Conservation (phyloP, 2,888 invertebrate species). For the Thereva unica region DNA sequence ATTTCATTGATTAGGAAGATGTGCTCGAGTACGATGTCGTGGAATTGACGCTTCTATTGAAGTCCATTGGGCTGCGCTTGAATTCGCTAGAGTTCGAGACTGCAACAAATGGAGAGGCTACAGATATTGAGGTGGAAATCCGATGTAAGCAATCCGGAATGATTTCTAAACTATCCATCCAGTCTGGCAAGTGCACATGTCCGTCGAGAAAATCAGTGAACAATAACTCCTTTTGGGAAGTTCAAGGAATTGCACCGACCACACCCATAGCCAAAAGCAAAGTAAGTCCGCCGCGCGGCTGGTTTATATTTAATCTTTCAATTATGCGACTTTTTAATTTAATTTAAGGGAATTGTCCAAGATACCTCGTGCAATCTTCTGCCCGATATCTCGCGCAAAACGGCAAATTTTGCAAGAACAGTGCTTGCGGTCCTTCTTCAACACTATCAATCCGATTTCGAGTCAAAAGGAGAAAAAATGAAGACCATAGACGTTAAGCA, state of each 20-base stretch:
- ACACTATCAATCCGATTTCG: constrained; percentile 37
- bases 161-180: constrained; percentile 35
- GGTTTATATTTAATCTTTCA: background rate
- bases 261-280: constrained; percentile 32
- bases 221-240: constrained; percentile 43
- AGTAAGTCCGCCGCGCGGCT: constrained; percentile 5
- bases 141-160: constrained; percentile 40
- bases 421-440: constrained; percentile 39
- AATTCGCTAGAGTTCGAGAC: constrained; percentile 40
- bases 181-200: constrained; percentile 39
- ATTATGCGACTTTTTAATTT: background rate
- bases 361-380: constrained; percentile 42
- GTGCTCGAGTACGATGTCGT: constrained; percentile 40
- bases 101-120: background rate
- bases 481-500: constrained; percentile 27
- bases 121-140: constrained; percentile 40
- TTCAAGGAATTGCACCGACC: constrained; percentile 40
- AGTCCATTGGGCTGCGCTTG: constrained; percentile 42
- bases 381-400: constrained; percentile 39
- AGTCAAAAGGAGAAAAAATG: constrained; percentile 17
- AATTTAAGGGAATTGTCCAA: constrained; percentile 37
- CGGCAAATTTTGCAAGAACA: constrained; percentile 37
- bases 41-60: constrained; percentile 40
- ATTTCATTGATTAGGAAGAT: constrained; percentile 28
- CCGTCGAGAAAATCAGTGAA: constrained; percentile 36